A percentile compares a stretch with the other conserved stretches of the same genome.
Evolutionary conservation across 35 echinoderm and acorn worm species (phyloP).

Genomic region (Hemicentrotus pulcherrimus): DNA sequence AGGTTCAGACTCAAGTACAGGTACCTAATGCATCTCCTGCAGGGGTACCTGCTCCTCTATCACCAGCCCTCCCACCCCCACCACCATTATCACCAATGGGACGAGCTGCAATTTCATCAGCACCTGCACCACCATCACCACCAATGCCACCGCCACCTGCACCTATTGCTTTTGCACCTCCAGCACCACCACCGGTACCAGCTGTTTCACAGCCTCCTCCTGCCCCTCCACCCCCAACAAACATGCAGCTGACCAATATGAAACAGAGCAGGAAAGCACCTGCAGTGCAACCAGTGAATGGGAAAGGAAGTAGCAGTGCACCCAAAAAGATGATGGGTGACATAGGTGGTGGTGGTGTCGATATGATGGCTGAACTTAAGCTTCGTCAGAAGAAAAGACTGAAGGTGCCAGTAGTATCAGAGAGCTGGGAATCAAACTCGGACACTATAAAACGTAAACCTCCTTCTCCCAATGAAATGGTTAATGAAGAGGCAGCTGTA

Average conservation of each 20-base stretch:
- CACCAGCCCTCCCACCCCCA: constrained; percentile 22
- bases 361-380: constrained; percentile 56
- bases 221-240: constrained; percentile 56
- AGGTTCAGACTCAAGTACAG: neutral
- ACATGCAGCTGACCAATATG: constrained; percentile 17
- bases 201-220: constrained; percentile 28
- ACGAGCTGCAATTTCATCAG: neutral
- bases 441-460: constrained; percentile 77
- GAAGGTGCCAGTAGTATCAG: constrained; percentile 63
- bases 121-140: neutral
- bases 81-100: constrained; percentile 43
- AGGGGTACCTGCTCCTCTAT: neutral
- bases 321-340: neutral
- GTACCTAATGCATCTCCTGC: constrained; percentile 38
- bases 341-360: neutral
- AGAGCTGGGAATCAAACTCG: constrained; percentile 69
- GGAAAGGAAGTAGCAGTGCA: constrained; percentile 1
- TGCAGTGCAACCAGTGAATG: neutral
- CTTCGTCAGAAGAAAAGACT: constrained; percentile 54
- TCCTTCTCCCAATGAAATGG: neutral
- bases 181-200: neutral
- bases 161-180: constrained; percentile 35
- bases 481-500: constrained; percentile 6
- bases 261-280: constrained; percentile 48
- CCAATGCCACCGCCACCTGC: constrained; percentile 36